A percentile compares a stretch with the other conserved stretches of the same genome.
Evolutionary conservation across 2,113 vertebrate species (phyloP).

Genomic region (Oenanthe oenanthe): DNA sequence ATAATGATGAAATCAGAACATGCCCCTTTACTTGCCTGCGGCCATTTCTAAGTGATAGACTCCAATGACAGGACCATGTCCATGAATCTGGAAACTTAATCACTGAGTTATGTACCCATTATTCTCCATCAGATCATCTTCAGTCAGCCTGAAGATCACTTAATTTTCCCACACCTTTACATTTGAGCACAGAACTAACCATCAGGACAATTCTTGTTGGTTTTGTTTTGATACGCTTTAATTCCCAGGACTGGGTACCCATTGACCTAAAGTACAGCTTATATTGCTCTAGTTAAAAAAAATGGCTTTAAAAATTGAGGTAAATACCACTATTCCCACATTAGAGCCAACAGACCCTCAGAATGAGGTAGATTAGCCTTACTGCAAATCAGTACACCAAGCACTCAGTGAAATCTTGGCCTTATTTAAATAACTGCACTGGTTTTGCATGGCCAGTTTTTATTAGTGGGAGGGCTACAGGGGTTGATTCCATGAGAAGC

Average conservation of each 20-base stretch:
- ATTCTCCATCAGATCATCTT: not conserved
- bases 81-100: not conserved
- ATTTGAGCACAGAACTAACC: not conserved
- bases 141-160: not conserved
- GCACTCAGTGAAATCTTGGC: not conserved
- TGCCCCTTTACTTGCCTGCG: accelerated
- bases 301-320: not conserved
- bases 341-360: not conserved
- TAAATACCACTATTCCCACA: not conserved
- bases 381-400: not conserved
- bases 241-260: not conserved
- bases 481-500: not conserved
- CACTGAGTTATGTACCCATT: not conserved
- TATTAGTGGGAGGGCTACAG: not conserved
- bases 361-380: not conserved
- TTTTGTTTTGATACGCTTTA: not conserved
- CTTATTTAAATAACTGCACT: not conserved
- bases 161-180: not conserved
- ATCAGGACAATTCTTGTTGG: accelerated
- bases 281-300: not conserved
- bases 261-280: not conserved
- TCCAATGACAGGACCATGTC: not conserved
- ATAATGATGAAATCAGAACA: not conserved
- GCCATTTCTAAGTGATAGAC: not conserved
- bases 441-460: not conserved